Base-by-base conservation (phyloP, 2,797 vertebrate species). In the Dromococcyx pavoninus region DNA sequence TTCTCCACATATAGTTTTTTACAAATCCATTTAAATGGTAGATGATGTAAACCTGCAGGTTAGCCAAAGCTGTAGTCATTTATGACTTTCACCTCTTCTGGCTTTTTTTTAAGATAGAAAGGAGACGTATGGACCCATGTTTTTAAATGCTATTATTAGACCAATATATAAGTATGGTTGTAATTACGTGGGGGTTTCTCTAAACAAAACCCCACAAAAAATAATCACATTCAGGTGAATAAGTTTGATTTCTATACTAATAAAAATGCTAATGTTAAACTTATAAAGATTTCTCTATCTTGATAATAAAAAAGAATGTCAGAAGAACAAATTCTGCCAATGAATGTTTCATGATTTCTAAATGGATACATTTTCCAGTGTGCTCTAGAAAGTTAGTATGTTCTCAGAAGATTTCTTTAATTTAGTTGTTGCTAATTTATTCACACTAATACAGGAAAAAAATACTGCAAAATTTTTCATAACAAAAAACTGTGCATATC, bases 401-500 rank as follows among this genome's bases (percentile, higher is more conserved):
- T 97, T 98, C 97, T 98, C 97, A 95, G 97, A 98, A 98, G 97
- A 98, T 98, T 98, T 97, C 95, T 98, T 97, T 98, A 97, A 98
- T 98, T 98, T 98, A 98, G 97, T 98, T 98, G 97, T 97, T 97
- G 98, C 97, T 98, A 98, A 98, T 98, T 98, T 98, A 98, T 98
- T 98, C 98, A 98, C 98, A 98, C 97, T 98, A 98, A 98, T 98
- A 98, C 97, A 96, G 96, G 97, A 97, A 98, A 95, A 97, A 98
- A 98, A 98, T 97, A 97, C 98, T 98, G 98, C 97, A 98, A 98
- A 98, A 98, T 98, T 97, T 97, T 98, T 98, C 97, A 98, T 98
- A 98, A 98, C 97, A 98, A 98, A 98, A 98, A 98, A 98, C 98
- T 98, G 98, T 98, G 98, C 98, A 98, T 98, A 98, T 98, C 97